These are phyloP conservation scores for Neoitamus cyanurus DNA, from an alignment of 2,888 invertebrate species.

Conservation along the genomic window DNA sequence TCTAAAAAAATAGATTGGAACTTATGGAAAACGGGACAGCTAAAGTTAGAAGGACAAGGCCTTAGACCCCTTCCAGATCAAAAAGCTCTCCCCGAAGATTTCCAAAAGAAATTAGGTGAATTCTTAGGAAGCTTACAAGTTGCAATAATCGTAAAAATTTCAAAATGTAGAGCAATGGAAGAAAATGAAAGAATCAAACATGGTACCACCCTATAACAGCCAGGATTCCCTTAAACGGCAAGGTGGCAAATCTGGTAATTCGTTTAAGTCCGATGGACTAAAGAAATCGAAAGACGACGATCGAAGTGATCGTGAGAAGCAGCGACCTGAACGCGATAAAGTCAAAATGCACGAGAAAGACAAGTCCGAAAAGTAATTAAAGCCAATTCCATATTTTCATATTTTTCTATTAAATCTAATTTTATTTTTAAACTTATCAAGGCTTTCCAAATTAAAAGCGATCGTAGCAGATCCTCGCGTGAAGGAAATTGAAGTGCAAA, in stretches of 20 bases:
- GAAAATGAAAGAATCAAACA: slow-evolving; percentile 75
- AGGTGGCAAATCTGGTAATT: slow-evolving; percentile 16
- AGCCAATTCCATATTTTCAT: background rate
- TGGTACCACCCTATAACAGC: slow-evolving; percentile 67
- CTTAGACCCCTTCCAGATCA: slow-evolving; percentile 70
- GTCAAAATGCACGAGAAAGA: slow-evolving; percentile 75
- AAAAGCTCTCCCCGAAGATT: slow-evolving; percentile 82
- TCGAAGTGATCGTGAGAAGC: slow-evolving; percentile 72
- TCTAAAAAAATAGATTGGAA: slow-evolving; percentile 72
- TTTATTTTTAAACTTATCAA: slow-evolving; percentile 52
- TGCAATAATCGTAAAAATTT: background rate
- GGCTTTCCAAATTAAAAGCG: slow-evolving; percentile 66
- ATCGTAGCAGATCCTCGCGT: slow-evolving; percentile 69
- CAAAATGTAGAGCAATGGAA: slow-evolving; percentile 79
- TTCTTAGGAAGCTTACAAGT: background rate
- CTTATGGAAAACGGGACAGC: slow-evolving; percentile 70
- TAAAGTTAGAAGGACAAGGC: slow-evolving; percentile 65
- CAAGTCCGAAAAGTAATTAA: slow-evolving; percentile 67
- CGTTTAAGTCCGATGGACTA: slow-evolving; percentile 55
- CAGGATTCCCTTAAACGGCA: slow-evolving; percentile 62
- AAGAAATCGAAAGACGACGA: slow-evolving; percentile 59
- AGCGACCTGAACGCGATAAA: slow-evolving; percentile 71
- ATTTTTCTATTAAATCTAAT: background rate
- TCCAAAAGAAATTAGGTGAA: slow-evolving; percentile 80
- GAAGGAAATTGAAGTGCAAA: slow-evolving; percentile 83